A percentile compares a stretch with the other conserved stretches of the same genome.
phyloP scores from a whole-genome alignment of 2,797 vertebrate genomes.

The Tiaroga cobitis region DNA sequence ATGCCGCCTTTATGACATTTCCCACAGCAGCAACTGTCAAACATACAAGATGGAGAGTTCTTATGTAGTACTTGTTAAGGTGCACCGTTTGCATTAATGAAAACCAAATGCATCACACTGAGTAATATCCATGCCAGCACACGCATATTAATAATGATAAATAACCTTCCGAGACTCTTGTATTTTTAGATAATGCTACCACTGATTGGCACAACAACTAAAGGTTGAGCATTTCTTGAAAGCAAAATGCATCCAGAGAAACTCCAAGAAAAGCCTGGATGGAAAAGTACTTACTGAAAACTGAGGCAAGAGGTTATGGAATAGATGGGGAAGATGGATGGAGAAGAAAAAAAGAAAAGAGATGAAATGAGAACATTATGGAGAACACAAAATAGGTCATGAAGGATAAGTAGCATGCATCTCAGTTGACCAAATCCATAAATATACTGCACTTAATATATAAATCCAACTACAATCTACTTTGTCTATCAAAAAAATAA shows the following conservation, averaged over 20 bases:
- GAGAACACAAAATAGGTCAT: slow-evolving; percentile 28
- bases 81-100: neutral
- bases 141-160: neutral
- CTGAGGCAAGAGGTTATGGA: slow-evolving; percentile 72
- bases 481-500: neutral
- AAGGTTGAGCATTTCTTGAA: neutral
- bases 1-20: neutral
- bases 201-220: neutral
- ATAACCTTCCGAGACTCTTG: neutral
- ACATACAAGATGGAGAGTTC: neutral
- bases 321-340: slow-evolving; percentile 54
- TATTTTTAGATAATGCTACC: neutral
- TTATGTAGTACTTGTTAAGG: neutral
- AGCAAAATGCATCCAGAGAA: slow-evolving; percentile 28
- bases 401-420: neutral
- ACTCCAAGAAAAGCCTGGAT: slow-evolving; percentile 43
- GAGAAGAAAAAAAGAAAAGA: slow-evolving; percentile 12
- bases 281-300: slow-evolving; percentile 80
- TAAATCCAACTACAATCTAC: neutral
- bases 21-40: slow-evolving; percentile 19
- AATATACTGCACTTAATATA: neutral
- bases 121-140: neutral
- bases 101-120: neutral
- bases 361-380: slow-evolving; percentile 38
- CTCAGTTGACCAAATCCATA: neutral